Evolutionary conservation across 2,888 invertebrate species (phyloP).

Genomic region (Xestia xanthographa): DNA sequence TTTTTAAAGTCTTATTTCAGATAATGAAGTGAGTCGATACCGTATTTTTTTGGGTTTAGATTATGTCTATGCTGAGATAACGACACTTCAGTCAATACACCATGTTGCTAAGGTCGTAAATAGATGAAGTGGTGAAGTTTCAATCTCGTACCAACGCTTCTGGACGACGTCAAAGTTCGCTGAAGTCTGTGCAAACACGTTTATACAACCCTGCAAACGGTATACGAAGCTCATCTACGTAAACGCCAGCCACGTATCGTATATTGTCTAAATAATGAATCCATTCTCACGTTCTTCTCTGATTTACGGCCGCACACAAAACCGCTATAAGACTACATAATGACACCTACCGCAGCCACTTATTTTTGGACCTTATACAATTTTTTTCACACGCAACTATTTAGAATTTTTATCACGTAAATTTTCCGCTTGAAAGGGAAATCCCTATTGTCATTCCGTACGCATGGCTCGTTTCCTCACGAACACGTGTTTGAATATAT

Average conservation of each 20-base stretch:
- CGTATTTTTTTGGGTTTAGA: background rate
- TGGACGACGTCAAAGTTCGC: conserved; percentile 39
- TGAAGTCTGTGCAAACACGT: conserved; percentile 49
- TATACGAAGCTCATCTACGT: conserved; percentile 65
- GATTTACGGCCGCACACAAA: conserved; percentile 86
- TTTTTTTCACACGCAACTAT: conserved; percentile 89
- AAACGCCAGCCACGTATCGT: conserved; percentile 71
- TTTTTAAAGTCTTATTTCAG: background rate
- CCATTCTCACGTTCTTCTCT: conserved; percentile 86
- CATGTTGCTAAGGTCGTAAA: background rate
- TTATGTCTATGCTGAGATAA: background rate
- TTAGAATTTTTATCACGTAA: conserved; percentile 90
- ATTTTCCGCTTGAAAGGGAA: conserved; percentile 90
- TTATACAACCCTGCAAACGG: conserved; percentile 60
- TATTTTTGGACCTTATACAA: conserved; percentile 86
- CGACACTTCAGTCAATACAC: background rate
- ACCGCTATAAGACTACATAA: conserved; percentile 86
- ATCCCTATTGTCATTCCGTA: conserved; percentile 88
- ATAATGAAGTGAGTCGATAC: background rate
- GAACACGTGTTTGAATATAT: conserved; percentile 88
- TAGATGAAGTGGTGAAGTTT: conserved; percentile 27
- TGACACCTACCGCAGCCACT: conserved; percentile 89
- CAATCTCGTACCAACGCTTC: conserved; percentile 31
- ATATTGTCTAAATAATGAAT: conserved; percentile 86
- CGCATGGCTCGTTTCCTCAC: conserved; percentile 86